Evolutionary conservation across 2,888 invertebrate species (phyloP).

Genomic region (Diplolepis rosae): DNA sequence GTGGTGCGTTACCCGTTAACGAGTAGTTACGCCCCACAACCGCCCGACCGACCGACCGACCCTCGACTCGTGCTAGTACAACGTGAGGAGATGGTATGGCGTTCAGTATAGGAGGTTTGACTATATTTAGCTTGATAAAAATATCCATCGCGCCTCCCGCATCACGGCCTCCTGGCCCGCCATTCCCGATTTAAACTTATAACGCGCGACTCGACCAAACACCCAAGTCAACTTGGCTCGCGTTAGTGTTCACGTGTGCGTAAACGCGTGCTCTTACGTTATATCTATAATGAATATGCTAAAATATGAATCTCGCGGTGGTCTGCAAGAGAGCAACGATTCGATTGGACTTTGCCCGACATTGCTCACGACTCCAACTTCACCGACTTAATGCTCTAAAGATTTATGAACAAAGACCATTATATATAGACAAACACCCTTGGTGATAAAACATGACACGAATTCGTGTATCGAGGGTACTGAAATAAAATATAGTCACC

Average conservation of each 20-base stretch:
- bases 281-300: background rate
- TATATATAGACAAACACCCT: slow-evolving; percentile 4
- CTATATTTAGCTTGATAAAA: slow-evolving; percentile 73
- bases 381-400: background rate
- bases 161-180: slow-evolving; percentile 71
- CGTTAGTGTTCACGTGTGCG: slow-evolving; percentile 24
- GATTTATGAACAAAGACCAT: background rate
- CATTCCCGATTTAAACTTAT: slow-evolving; percentile 69
- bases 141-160: slow-evolving; percentile 72
- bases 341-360: background rate
- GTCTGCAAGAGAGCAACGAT: background rate
- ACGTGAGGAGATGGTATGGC: slow-evolving; percentile 60
- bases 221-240: slow-evolving; percentile 40
- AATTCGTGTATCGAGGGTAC: too few species aligned
- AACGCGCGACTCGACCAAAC: slow-evolving; percentile 40
- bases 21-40: slow-evolving; percentile 58
- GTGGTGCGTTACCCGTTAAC: slow-evolving; percentile 56
- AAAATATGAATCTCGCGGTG: background rate
- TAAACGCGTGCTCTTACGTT: too few species aligned
- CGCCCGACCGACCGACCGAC: slow-evolving; percentile 40
- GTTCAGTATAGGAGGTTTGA: slow-evolving; percentile 67
- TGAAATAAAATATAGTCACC: too few species aligned
- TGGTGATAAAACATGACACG: slow-evolving; percentile 1
- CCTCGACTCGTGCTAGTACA: slow-evolving; percentile 37
- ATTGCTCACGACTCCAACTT: background rate